phyloP scores from a whole-genome alignment of 2,113 vertebrate species.

The Syngnathoides biaculeatus region DNA sequence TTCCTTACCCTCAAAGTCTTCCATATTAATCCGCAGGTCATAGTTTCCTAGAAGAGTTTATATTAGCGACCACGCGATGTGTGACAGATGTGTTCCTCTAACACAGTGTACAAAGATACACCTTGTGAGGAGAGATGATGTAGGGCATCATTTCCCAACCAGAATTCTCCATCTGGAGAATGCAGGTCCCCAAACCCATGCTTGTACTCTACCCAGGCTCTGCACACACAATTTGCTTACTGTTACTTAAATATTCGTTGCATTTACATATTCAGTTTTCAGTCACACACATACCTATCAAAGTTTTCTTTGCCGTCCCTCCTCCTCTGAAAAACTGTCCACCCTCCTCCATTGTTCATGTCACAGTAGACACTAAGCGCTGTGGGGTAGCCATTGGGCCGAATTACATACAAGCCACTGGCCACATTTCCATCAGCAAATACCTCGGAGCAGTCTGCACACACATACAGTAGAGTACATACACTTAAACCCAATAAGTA shows the following conservation, averaged over 20 bases:
- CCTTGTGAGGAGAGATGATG: conserved; percentile 59
- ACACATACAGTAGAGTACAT: background rate
- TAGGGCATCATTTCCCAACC: conserved; percentile 63
- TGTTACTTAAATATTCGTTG: background rate
- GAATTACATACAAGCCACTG: conserved; percentile 83
- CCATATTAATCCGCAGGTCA: conserved; percentile 79
- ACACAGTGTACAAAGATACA: conserved; percentile 6
- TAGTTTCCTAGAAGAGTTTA: conserved; percentile 74
- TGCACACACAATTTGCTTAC: conserved; percentile 13
- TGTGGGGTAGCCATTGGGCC: conserved; percentile 69
- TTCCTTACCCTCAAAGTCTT: conserved; percentile 81
- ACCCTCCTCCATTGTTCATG: conserved; percentile 86
- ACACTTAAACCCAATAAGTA: background rate
- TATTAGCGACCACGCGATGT: background rate
- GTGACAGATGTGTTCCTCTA: background rate
- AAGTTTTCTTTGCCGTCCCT: conserved; percentile 82
- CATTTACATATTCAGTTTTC: background rate
- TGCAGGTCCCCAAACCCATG: conserved; percentile 59
- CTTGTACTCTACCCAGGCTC: conserved; percentile 62
- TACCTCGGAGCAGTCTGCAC: conserved; percentile 56
- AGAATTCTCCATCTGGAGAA: conserved; percentile 61
- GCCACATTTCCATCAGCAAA: conserved; percentile 72
- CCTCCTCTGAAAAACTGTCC: conserved; percentile 89
- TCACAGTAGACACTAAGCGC: conserved; percentile 75
- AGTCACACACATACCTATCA: conserved; percentile 69